These are phyloP conservation scores for Drosophila arawakana DNA, from an alignment of 1,140 invertebrate genomes.

Conservation along the genomic window DNA sequence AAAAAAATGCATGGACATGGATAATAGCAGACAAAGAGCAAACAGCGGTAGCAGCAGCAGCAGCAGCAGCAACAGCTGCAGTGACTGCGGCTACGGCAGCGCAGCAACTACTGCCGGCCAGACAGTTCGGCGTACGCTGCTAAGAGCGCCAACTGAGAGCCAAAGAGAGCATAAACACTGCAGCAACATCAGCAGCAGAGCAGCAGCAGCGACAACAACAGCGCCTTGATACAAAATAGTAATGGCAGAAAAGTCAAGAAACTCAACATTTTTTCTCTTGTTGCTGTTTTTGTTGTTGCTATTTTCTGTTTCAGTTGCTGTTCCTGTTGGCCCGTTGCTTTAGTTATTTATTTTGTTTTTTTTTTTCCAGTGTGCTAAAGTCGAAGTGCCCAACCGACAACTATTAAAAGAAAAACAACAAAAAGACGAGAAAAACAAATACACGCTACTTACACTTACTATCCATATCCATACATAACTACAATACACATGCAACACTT, in stretches of 20 bases:
- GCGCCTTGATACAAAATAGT: slow-evolving; percentile 51
- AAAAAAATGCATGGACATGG: slow-evolving; percentile 37
- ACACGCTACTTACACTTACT: slow-evolving; percentile 81
- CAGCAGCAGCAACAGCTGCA: slow-evolving; percentile 14
- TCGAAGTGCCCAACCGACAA: slow-evolving; percentile 57
- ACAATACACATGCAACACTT: slow-evolving; percentile 40
- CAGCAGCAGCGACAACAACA: slow-evolving; percentile 7
- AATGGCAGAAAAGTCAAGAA: slow-evolving; percentile 77
- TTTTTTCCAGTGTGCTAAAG: slow-evolving; percentile 46
- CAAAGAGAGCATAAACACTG: slow-evolving; percentile 7
- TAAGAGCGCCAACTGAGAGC: slow-evolving; percentile 43
- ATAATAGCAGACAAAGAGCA: slow-evolving; percentile 44
- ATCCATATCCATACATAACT: slow-evolving; percentile 70
- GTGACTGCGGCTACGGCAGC: background rate
- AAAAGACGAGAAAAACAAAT: slow-evolving; percentile 72
- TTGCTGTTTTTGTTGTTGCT: slow-evolving; percentile 31
- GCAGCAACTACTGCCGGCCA: slow-evolving; percentile 18
- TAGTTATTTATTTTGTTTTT: slow-evolving; percentile 29
- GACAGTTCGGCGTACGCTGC: slow-evolving; percentile 19
- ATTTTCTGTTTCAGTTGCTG: slow-evolving; percentile 16
- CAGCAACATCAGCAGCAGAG: background rate
- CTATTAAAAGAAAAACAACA: slow-evolving; percentile 69
- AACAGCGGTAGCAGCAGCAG: slow-evolving; percentile 8
- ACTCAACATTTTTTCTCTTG: slow-evolving; percentile 62
- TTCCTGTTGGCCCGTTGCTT: slow-evolving; percentile 43